A percentile compares a stretch with the other conserved stretches of the same genome.
Conservation (phyloP, 2,113 vertebrate species). For the Pangasianodon hypophthalmus region DNA sequence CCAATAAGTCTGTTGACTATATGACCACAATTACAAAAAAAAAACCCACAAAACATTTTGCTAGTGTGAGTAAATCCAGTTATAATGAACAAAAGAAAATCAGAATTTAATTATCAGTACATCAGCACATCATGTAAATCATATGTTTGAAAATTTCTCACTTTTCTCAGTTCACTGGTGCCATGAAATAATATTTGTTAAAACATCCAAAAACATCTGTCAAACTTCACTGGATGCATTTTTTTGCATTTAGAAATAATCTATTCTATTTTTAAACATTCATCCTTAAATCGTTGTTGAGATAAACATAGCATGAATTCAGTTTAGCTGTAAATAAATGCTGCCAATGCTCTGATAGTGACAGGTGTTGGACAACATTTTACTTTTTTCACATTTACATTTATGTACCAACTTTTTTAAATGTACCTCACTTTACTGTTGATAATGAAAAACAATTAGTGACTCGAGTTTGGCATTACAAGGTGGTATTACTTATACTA, state of each 20-base stretch:
- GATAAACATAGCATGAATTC: neutral
- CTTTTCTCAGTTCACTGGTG: neutral
- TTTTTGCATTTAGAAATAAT: neutral
- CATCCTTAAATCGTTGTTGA: neutral
- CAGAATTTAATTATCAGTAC: constrained; percentile 20
- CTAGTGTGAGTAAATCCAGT: constrained; percentile 13
- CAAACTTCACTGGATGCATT: neutral
- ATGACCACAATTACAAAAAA: neutral
- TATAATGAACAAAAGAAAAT: neutral
- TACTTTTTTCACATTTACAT: constrained; percentile 47
- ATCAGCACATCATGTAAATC: constrained; percentile 25
- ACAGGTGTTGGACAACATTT: constrained; percentile 47
- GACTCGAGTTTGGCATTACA: neutral
- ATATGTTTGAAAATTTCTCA: constrained; percentile 18
- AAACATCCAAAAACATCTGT: neutral
- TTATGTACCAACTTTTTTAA: neutral
- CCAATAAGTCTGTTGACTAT: neutral
- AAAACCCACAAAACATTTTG: constrained; percentile 13
- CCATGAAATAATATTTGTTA: constrained; percentile 3
- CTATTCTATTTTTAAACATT: constrained; percentile 4
- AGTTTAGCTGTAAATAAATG: constrained; percentile 2
- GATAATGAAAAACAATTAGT: neutral
- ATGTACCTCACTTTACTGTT: neutral
- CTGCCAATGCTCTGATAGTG: constrained; percentile 7
- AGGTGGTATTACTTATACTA: neutral